Base-by-base conservation (phyloP, 2,797 vertebrate species). In the Pseudomugil gertrudae region DNA sequence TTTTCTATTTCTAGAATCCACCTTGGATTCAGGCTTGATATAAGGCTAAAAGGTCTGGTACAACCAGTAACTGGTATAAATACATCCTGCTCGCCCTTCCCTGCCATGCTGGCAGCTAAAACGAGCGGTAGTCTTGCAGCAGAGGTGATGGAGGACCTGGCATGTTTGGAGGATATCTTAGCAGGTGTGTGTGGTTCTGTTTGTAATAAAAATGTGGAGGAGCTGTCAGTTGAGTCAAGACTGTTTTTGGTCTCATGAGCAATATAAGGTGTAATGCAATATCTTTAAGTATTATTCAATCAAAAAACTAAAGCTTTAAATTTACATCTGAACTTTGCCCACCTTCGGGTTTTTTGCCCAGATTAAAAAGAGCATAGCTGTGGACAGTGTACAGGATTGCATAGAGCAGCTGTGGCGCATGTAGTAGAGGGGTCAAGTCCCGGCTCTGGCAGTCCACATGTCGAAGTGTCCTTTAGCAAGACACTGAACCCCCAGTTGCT, bases 1-100 rank as follows among this genome's bases (percentile, higher is more conserved):
- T 72, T 78, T 78, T 78, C 69, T 70, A 67, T 83, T 82, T 70
- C 33, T 74, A 74, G 77, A 72, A 76, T 66, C 67, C 63, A 71
- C 78, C 76, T 74, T 78, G 76, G 63, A 75, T 53, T 51, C 17
- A 9, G 52, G n/a, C 51, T 69, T 63, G 63, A 82, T 64, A 63
- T 1, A 1, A 59, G 62, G 57, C 17, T 0, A 59, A 48, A 60
- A 50, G 63, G 72, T 68, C 57, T 65, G 52, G 38, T 79, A 32
- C 69, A 67, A 24, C 19, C 32, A 47, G 70, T 80, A 69, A 70
- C 33, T 9, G 19, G 52, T 63, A 36, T 62, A 76, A 76, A 73
- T 66, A 72, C 60, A 59, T 65, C 79, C 63, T 70, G 52, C 59
- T 63, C 54, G 67, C 54, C 74, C 74, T 80, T 78, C 72, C 77